phyloP scores from a whole-genome alignment of 2,888 invertebrate species.

The Pachymerium ferrugineum region DNA sequence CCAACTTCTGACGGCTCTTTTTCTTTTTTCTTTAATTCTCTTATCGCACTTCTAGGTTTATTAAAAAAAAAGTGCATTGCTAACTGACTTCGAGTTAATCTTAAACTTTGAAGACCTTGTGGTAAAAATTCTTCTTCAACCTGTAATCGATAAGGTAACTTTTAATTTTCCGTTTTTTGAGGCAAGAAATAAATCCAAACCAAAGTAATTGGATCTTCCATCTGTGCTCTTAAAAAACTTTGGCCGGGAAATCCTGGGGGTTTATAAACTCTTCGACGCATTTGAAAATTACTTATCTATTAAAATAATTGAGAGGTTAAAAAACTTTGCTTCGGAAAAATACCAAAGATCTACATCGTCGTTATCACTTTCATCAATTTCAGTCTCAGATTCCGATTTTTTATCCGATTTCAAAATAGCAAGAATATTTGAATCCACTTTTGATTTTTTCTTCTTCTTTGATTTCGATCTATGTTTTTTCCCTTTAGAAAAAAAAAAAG shows the following conservation, averaged over 20 bases:
- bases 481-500: neutral
- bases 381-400: neutral
- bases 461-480: neutral
- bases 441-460: neutral
- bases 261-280: neutral
- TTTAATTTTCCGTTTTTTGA: neutral
- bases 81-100: neutral
- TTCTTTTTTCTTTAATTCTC: neutral
- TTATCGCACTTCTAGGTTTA: neutral
- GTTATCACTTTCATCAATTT: neutral
- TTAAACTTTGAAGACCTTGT: neutral
- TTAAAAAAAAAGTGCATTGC: neutral
- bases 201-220: conserved; percentile 23
- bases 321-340: neutral
- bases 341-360: neutral
- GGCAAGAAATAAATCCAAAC: neutral
- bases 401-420: neutral
- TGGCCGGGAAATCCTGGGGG: conserved; percentile 12
- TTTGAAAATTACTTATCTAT: neutral
- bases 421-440: neutral
- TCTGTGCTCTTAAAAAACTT: neutral
- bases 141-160: neutral
- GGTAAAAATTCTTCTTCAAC: neutral
- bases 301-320: neutral
- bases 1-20: neutral